phyloP scores from a whole-genome alignment of 2,888 invertebrate species.

The Sarcophaga variegata region DNA sequence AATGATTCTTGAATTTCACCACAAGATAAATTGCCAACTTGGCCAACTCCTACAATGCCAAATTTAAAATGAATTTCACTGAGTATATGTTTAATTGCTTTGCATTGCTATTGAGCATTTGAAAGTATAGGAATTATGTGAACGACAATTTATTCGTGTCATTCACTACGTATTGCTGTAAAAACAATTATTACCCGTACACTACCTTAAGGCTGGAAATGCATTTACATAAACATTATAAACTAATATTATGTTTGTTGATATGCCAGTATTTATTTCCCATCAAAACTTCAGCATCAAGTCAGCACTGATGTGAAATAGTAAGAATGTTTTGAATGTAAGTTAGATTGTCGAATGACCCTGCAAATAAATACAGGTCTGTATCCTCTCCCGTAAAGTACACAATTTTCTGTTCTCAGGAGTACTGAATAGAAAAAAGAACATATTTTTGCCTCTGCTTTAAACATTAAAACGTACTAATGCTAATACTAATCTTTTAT shows the following conservation, averaged over 20 bases:
- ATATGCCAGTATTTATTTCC: too few species aligned
- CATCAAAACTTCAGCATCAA: too few species aligned
- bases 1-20: slow-evolving; percentile 33
- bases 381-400: too few species aligned
- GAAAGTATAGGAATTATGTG: slow-evolving; percentile 30
- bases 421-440: too few species aligned
- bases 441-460: too few species aligned
- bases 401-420: too few species aligned
- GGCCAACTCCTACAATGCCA: slow-evolving; percentile 48
- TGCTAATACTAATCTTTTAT: too few species aligned
- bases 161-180: slow-evolving; percentile 16
- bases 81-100: background rate
- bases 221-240: slow-evolving; percentile 48
- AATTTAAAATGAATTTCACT: slow-evolving; percentile 41
- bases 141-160: slow-evolving; percentile 37
- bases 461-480: too few species aligned
- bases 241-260: background rate
- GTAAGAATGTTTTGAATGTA: too few species aligned
- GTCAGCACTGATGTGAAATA: too few species aligned
- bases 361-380: too few species aligned
- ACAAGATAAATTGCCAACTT: slow-evolving; percentile 41
- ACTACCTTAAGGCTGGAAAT: slow-evolving; percentile 19
- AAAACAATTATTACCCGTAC: background rate
- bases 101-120: slow-evolving; percentile 6
- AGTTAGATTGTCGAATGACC: too few species aligned